Conservation (phyloP, 2,113 vertebrate genomes). For the Trichomycterus rosablanca region DNA sequence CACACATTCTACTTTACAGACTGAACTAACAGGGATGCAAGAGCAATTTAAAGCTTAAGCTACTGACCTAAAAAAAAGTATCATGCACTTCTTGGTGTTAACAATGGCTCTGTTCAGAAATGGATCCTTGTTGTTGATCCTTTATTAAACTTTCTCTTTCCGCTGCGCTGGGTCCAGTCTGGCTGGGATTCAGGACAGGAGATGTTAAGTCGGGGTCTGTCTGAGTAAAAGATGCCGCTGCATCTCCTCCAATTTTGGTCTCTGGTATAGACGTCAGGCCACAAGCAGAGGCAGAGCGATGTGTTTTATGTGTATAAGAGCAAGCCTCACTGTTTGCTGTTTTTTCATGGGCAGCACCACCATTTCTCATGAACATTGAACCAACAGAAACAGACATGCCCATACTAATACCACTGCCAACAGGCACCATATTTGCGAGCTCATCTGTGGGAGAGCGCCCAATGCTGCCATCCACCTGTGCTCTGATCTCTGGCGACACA, state of each 20-base stretch:
- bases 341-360: constrained; percentile 32
- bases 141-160: constrained; percentile 33
- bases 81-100: constrained; percentile 63
- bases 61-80: constrained; percentile 41
- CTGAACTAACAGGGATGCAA: constrained; percentile 35
- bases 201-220: constrained; percentile 26
- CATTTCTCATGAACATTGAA: constrained; percentile 46
- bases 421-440: constrained; percentile 82
- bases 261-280: constrained; percentile 48
- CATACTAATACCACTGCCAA: constrained; percentile 44
- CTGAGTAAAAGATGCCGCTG: constrained; percentile 23
- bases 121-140: constrained; percentile 34
- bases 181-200: constrained; percentile 13
- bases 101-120: constrained; percentile 79
- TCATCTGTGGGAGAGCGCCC: constrained; percentile 80
- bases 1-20: constrained; percentile 9
- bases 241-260: constrained; percentile 43
- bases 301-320: constrained; percentile 40
- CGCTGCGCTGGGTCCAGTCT: constrained; percentile 24
- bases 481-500: constrained; percentile 77
- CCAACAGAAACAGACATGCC: constrained; percentile 59
- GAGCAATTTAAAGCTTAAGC: constrained; percentile 57
- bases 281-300: constrained; percentile 50
- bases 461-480: constrained; percentile 92
- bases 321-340: constrained; percentile 26